Percentiles rank a stretch among this genome's conserved stretches.
phyloP scores from a whole-genome alignment of 2,797 vertebrate species.

The Neosalanx taihuensis region DNA sequence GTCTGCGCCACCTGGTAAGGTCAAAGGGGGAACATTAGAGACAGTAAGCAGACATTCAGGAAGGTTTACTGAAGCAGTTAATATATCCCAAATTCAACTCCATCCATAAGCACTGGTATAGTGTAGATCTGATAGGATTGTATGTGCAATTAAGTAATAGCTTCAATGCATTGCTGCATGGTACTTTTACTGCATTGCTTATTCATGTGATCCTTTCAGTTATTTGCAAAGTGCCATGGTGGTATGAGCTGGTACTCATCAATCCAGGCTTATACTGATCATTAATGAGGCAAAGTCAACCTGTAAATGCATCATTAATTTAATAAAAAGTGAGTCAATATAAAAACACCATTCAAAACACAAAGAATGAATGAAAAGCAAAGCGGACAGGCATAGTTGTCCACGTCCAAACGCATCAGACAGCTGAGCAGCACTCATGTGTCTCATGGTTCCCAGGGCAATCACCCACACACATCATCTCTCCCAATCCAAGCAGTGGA shows the following conservation, averaged over 20 bases:
- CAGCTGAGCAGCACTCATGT: not conserved
- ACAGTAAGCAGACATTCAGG: slow-evolving; percentile 1
- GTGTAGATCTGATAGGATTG: not conserved
- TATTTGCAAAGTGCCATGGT: not conserved
- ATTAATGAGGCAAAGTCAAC: slow-evolving; percentile 49
- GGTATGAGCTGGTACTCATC: not conserved
- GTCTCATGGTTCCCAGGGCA: not conserved
- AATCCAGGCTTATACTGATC: not conserved
- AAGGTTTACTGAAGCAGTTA: not conserved
- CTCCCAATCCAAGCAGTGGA: slow-evolving; percentile 18
- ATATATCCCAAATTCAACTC: not conserved
- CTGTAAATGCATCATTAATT: slow-evolving; percentile 52
- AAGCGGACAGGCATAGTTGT: slow-evolving; percentile 30
- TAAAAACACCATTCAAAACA: slow-evolving; percentile 63
- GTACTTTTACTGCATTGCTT: not conserved
- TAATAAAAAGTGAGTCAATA: slow-evolving; percentile 64
- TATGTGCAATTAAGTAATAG: not conserved
- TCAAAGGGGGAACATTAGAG: slow-evolving; percentile 56
- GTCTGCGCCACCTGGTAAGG: slow-evolving; percentile 59
- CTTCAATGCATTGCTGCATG: not conserved
- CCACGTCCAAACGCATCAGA: slow-evolving; percentile 32
- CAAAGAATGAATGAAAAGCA: slow-evolving; percentile 28
- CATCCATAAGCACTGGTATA: not conserved
- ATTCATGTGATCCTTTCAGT: not conserved
- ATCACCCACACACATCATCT: slow-evolving; percentile 1